Conservation (phyloP, 2,888 invertebrate genomes). For the Coremacera marginata region DNA sequence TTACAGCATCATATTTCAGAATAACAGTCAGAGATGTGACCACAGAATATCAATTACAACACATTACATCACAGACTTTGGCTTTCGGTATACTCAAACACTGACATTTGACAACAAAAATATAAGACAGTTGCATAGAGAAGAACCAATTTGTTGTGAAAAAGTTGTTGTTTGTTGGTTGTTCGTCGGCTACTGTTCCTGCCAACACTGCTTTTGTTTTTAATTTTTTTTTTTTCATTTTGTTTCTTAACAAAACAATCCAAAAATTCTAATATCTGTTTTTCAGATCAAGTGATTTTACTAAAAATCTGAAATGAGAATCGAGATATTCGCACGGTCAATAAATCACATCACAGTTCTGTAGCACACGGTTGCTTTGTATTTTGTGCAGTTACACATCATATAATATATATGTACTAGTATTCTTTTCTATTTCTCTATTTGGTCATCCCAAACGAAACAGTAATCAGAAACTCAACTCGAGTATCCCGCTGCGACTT, state of each 20-base stretch:
- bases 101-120: neutral
- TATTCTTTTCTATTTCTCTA: neutral
- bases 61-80: neutral
- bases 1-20: neutral
- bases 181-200: neutral
- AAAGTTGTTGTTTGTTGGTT: neutral
- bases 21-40: neutral
- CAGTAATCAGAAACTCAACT: neutral
- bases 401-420: neutral
- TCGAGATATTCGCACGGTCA: constrained; percentile 21
- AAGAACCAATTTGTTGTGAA: neutral
- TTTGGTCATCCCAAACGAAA: neutral
- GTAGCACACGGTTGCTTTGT: neutral
- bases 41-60: constrained; percentile 21
- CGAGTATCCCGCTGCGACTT: constrained; percentile 7
- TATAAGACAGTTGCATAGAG: too few relatives aligned
- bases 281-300: constrained; percentile 20
- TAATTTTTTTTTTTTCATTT: too few relatives aligned
- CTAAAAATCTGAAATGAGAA: constrained; percentile 21
- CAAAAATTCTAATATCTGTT: neutral
- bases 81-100: neutral
- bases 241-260: constrained; percentile 4
- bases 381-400: neutral
- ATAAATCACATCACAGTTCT: constrained; percentile 4
- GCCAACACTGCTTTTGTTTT: neutral